These are phyloP conservation scores for Apamea sordens DNA, from an alignment of 2,888 invertebrate species.

Conservation along the genomic window DNA sequence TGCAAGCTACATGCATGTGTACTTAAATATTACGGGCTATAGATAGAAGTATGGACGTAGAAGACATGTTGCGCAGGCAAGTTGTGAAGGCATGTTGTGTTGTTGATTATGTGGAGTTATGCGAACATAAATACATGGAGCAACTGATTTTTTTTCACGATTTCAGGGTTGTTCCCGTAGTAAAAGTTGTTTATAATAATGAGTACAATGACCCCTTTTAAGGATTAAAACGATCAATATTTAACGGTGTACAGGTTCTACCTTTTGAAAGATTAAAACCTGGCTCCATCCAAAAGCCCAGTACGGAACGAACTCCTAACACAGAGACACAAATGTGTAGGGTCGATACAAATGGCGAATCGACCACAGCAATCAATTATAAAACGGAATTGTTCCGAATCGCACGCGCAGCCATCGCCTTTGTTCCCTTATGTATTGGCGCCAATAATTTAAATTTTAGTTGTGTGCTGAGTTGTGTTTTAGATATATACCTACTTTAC, in stretches of 20 bases:
- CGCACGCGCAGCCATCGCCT: conserved; percentile 72
- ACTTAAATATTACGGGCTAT: no score
- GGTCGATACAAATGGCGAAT: conserved; percentile 88
- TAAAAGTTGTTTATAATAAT: no score
- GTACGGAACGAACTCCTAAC: conserved; percentile 66
- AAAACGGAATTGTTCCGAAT: conserved; percentile 83
- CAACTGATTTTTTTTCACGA: no score
- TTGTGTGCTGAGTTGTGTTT: conserved; percentile 32
- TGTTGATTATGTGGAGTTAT: no score
- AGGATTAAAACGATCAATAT: no score
- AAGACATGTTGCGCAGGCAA: no score
- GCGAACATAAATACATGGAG: no score
- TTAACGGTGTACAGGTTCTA: neutral
- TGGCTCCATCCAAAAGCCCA: conserved; percentile 27
- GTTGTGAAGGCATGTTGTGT: no score
- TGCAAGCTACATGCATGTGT: no score
- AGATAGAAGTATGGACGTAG: no score
- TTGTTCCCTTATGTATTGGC: conserved; percentile 78
- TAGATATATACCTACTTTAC: conserved; percentile 1
- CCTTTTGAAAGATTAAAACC: neutral
- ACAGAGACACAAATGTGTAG: conserved; percentile 87
- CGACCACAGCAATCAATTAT: conserved; percentile 88
- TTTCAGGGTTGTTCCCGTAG: no score
- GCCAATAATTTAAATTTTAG: conserved; percentile 77
- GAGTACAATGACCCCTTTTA: no score